Evolutionary conservation across 2,797 vertebrate species (phyloP).

Genomic region (Prionace glauca): DNA sequence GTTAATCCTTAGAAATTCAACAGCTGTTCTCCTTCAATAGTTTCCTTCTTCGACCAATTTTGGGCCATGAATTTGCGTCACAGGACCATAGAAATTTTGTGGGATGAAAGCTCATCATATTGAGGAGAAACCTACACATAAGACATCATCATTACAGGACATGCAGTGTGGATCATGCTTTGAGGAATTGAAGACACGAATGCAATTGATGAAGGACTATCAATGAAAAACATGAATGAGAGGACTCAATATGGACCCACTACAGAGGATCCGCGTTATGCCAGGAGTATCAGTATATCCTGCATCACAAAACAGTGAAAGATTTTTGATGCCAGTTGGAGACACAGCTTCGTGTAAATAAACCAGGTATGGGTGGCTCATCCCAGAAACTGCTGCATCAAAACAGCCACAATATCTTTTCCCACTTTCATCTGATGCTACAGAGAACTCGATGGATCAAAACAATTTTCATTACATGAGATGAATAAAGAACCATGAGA

Average conservation of each 20-base stretch:
- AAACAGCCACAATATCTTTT: neutral
- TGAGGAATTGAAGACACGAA: conserved; percentile 13
- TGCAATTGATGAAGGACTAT: neutral
- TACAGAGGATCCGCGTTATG: neutral
- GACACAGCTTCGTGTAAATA: neutral
- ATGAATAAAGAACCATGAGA: neutral
- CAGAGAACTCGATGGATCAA: neutral
- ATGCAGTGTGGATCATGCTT: neutral
- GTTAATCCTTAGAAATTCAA: neutral
- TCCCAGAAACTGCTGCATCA: neutral
- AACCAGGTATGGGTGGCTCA: neutral
- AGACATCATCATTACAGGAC: neutral
- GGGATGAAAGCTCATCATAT: neutral
- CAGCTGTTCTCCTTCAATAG: neutral
- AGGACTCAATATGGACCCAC: neutral
- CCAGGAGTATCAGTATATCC: neutral
- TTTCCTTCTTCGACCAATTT: neutral
- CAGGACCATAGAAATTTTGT: neutral
- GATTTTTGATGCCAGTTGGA: neutral
- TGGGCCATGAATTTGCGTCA: neutral
- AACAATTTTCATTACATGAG: neutral
- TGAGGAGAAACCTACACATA: neutral
- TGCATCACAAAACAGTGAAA: neutral
- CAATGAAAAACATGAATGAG: neutral
- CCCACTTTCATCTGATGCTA: neutral